A percentile compares a stretch with the other conserved stretches of the same genome.
phyloP scores from a whole-genome alignment of 1,140 invertebrate genomes.

The Callitettix versicolor region DNA sequence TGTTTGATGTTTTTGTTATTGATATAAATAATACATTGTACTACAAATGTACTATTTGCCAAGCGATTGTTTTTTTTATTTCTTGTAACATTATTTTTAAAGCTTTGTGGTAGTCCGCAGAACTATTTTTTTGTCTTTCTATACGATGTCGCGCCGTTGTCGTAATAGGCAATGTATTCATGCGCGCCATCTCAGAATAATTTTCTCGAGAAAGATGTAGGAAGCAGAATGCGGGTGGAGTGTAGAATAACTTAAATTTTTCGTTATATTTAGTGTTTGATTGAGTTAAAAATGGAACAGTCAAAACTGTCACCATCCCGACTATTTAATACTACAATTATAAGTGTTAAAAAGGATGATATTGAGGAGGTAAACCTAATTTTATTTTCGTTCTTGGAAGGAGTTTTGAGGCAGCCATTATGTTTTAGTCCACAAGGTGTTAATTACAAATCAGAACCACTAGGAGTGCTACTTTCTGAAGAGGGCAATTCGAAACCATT shows the following conservation, averaged over 20 bases:
- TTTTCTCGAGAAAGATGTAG: slow-evolving; percentile 6
- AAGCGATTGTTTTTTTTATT: too few species aligned
- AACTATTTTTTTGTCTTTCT: too few species aligned
- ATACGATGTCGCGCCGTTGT: too few species aligned
- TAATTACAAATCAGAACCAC: neutral
- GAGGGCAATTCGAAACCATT: neutral
- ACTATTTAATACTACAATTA: slow-evolving; percentile 48
- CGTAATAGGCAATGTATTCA: neutral
- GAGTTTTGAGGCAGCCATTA: slow-evolving; percentile 7
- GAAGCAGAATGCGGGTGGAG: slow-evolving; percentile 1
- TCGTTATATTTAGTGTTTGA: neutral
- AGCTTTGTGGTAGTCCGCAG: too few species aligned
- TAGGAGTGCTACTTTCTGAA: slow-evolving; percentile 2
- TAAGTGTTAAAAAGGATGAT: slow-evolving; percentile 68
- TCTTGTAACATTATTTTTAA: too few species aligned
- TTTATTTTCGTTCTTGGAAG: slow-evolving; percentile 25
- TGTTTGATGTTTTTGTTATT: too few species aligned
- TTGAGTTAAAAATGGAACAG: slow-evolving; percentile 21
- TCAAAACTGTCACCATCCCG: slow-evolving; percentile 36
- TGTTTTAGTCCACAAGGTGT: neutral
- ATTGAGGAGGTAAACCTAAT: slow-evolving; percentile 62
- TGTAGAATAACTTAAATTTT: neutral
- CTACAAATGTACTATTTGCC: too few species aligned
- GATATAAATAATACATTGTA: too few species aligned
- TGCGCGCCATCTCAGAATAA: slow-evolving; percentile 10